Conservation (phyloP, 2,888 invertebrate species). For the Drosophila leonis region DNA sequence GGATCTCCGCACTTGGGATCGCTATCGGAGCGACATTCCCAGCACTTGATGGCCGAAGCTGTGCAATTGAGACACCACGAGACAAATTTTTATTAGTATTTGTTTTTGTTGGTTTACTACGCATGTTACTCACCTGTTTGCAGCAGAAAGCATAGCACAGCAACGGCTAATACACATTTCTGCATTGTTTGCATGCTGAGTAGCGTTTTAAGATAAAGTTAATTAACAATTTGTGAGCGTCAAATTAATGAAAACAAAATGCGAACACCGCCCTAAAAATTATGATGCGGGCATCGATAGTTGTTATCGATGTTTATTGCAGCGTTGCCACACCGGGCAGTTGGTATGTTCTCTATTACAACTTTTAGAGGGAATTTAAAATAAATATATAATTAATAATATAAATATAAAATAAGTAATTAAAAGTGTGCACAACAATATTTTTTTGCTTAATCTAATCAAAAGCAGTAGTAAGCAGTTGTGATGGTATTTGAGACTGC, state of each 20-base stretch:
- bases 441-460: background rate
- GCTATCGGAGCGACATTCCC: constrained; percentile 95
- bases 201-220: constrained; percentile 9
- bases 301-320: constrained; percentile 25
- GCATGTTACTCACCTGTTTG: constrained; percentile 60
- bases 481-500: background rate
- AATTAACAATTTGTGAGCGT: constrained; percentile 20
- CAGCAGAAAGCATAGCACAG: constrained; percentile 52
- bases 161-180: constrained; percentile 43
- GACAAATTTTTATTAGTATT: background rate
- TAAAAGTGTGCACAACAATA: background rate
- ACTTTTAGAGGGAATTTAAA: background rate
- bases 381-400: no score
- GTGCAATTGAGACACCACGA: constrained; percentile 75
- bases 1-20: constrained; percentile 97
- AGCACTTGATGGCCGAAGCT: constrained; percentile 93
- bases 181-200: constrained; percentile 53
- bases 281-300: constrained; percentile 59
- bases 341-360: constrained; percentile 1
- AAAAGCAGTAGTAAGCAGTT: background rate
- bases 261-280: constrained; percentile 65
- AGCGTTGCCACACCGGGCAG: constrained; percentile 20
- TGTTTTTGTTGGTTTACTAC: constrained; percentile 13
- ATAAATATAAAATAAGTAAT: no score
- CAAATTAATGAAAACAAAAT: constrained; percentile 61